Conservation (phyloP, 2,797 vertebrate genomes). For the Hydrolagus colliei region DNA sequence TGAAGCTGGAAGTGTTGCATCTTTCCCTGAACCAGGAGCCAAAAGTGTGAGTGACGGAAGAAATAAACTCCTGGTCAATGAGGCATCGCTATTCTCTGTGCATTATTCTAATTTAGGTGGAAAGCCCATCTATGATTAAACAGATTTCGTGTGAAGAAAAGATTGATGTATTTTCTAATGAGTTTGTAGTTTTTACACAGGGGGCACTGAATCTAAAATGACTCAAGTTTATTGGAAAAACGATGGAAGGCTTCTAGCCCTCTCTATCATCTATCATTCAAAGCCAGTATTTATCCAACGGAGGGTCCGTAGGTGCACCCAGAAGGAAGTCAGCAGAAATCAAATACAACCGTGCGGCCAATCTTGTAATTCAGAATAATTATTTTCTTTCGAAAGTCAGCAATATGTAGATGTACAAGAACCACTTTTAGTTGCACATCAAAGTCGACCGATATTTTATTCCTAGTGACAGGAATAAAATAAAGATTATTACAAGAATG, state of each 20-base stretch:
- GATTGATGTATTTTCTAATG: no score
- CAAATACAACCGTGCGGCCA: background rate
- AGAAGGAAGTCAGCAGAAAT: background rate
- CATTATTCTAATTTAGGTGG: background rate
- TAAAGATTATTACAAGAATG: no score
- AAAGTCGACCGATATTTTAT: no score
- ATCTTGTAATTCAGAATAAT: background rate
- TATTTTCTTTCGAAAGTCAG: background rate
- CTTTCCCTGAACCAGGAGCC: background rate
- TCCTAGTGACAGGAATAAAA: no score
- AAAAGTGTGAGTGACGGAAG: background rate
- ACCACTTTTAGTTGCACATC: no score
- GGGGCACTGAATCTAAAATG: no score
- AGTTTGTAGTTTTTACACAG: no score
- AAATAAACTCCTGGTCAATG: background rate
- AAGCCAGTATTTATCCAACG: background rate
- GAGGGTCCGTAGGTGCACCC: background rate
- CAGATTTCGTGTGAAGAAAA: no score
- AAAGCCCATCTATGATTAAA: background rate
- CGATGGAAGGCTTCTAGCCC: no score
- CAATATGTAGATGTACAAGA: background rate
- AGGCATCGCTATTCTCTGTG: background rate
- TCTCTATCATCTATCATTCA: background rate
- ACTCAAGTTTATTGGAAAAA: no score
- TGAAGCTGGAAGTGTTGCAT: no score